Percentiles rank a stretch among this genome's conserved stretches.
These are phyloP conservation scores for Caenorhabditis afra DNA, from an alignment of 2,888 invertebrate genomes.

Conservation along the genomic window DNA sequence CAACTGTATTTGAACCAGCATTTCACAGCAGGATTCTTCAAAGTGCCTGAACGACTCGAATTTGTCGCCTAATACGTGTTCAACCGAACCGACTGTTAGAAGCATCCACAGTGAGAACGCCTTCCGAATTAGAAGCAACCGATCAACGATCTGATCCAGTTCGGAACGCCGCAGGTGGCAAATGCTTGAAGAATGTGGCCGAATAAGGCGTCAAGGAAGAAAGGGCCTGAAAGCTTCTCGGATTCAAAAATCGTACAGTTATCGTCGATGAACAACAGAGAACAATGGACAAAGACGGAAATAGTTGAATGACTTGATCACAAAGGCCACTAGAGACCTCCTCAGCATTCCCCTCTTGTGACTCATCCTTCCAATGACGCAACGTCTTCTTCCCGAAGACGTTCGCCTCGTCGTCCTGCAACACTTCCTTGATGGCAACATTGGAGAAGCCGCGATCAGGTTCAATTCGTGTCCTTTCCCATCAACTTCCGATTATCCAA, in stretches of 20 bases:
- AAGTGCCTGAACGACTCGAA: no score
- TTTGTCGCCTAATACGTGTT: no score
- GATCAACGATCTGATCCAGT: conserved; percentile 30
- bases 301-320: conserved; percentile 5
- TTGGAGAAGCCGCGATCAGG: conserved; percentile 33
- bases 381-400: background rate
- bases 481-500: conserved; percentile 26
- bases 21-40: no score
- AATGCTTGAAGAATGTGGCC: conserved; percentile 30
- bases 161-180: conserved; percentile 38
- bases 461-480: conserved; percentile 40
- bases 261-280: no score
- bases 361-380: conserved; percentile 32
- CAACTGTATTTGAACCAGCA: background rate
- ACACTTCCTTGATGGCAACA: conserved; percentile 29
- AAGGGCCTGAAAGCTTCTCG: background rate
- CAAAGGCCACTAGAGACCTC: conserved; percentile 29
- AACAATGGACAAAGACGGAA: conserved; percentile 9
- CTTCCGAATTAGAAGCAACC: conserved; percentile 18
- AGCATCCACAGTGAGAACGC: conserved; percentile 1
- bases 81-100: no score
- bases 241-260: no score
- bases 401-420: background rate
- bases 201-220: background rate
- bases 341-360: conserved; percentile 9